Evolutionary conservation across 2,888 invertebrate species (phyloP).

Genomic region (Erpobdella octoculata): DNA sequence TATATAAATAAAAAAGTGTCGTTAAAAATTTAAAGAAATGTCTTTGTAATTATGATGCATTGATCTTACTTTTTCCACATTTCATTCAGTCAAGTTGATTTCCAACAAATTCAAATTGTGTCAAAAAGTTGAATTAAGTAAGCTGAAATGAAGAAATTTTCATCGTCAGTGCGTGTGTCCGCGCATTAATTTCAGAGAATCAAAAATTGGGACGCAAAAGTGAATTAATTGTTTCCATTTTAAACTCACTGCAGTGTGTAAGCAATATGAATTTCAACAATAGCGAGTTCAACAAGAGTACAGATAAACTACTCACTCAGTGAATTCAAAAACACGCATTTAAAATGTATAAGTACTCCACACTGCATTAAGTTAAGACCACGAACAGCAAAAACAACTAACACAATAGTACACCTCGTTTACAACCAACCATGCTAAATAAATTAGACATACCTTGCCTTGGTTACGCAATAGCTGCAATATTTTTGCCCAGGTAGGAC

Average conservation of each 20-base stretch:
- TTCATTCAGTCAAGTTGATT: not conserved
- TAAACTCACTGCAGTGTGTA: not conserved
- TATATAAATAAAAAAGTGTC: no score
- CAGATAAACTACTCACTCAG: not conserved
- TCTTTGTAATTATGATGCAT: no score
- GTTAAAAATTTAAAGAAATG: no score
- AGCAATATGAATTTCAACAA: conserved; percentile 6
- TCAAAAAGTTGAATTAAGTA: no score
- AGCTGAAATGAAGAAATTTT: no score
- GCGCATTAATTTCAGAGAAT: not conserved
- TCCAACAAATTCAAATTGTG: no score
- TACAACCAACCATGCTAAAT: not conserved
- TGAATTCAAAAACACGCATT: not conserved
- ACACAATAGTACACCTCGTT: not conserved
- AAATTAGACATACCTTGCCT: conserved; percentile 8
- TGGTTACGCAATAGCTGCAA: not conserved
- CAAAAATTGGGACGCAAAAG: not conserved
- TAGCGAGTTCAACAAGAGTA: not conserved
- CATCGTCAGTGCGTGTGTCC: not conserved
- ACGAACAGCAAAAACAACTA: no score
- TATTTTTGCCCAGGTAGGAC: no score
- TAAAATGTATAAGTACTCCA: no score
- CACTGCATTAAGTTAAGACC: no score
- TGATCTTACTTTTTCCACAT: conserved; percentile 1
- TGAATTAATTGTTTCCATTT: not conserved